Conservation (phyloP, 1,140 invertebrate genomes). For the Proctacanthus coquilletti region DNA sequence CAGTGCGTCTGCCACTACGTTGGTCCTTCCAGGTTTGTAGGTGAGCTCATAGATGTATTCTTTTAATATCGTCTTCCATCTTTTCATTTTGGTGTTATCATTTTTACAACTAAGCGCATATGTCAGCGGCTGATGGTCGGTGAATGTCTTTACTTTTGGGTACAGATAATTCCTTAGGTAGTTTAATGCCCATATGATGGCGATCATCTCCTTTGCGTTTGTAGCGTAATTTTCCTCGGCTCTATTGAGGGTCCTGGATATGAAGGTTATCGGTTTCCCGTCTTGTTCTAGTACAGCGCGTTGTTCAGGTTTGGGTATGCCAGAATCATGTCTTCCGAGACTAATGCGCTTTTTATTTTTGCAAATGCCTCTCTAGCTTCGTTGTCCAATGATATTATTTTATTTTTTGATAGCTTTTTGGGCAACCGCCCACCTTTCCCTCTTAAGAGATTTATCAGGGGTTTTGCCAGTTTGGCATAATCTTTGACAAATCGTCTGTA, state of each 20-base stretch:
- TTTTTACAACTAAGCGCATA: constrained; percentile 23
- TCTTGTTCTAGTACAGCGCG: constrained; percentile 11
- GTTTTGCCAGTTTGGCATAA: constrained; percentile 17
- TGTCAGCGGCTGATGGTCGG: constrained; percentile 29
- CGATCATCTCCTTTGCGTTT: constrained; percentile 30
- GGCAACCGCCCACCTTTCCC: neutral
- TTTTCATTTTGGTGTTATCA: constrained; percentile 18
- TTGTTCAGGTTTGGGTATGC: too few relatives aligned
- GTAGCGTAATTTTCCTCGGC: constrained; percentile 25
- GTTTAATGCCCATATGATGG: constrained; percentile 28
- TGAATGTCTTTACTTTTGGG: constrained; percentile 12
- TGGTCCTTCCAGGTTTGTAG: constrained; percentile 13
- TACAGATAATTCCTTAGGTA: constrained; percentile 22
- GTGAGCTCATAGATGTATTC: constrained; percentile 20
- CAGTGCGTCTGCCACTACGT: constrained; percentile 11
- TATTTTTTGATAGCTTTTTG: neutral
- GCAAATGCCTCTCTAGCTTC: neutral
- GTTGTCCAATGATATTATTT: neutral
- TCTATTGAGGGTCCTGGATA: constrained; percentile 21
- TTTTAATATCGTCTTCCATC: constrained; percentile 7
- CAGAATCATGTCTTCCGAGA: neutral
- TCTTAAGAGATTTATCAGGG: constrained; percentile 3
- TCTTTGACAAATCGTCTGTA: constrained; percentile 20
- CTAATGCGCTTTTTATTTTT: neutral
- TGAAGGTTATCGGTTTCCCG: constrained; percentile 20